Percentiles rank a stretch among this genome's conserved stretches.
phyloP scores from a whole-genome alignment of 2,797 vertebrate genomes.

The Clamator glandarius region DNA sequence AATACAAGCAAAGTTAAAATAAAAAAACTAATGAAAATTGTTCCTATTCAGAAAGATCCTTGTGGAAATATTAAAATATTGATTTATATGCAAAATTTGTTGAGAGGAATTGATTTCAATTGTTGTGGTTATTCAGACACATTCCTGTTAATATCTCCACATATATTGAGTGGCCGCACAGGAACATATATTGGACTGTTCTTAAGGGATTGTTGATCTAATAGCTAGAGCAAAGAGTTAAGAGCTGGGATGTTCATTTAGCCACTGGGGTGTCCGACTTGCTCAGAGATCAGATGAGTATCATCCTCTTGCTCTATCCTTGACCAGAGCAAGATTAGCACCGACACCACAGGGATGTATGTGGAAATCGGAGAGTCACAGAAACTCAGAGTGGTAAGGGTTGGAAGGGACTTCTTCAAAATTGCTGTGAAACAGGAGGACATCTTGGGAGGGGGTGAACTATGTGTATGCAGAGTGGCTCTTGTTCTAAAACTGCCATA shows the following conservation, averaged over 20 bases:
- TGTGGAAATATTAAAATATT: neutral
- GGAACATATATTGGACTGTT: neutral
- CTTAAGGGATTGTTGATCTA: neutral
- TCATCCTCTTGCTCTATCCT: neutral
- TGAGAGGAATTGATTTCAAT: neutral
- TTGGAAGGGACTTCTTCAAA: neutral
- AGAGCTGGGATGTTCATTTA: neutral
- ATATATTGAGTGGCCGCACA: neutral
- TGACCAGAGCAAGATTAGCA: neutral
- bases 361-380: too few species aligned
- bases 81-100: neutral
- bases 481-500: neutral
- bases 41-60: neutral
- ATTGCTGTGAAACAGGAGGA: neutral
- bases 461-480: neutral
- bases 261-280: neutral
- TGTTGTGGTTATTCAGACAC: neutral
- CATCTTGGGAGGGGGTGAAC: neutral
- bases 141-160: neutral
- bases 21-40: neutral
- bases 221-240: neutral
- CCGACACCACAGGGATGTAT: rapidly evolving
- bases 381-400: too few species aligned
- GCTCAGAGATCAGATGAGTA: neutral
- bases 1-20: neutral